Evolutionary conservation across 1,140 invertebrate species (phyloP).

Genomic region (Procambarus virginalis): DNA sequence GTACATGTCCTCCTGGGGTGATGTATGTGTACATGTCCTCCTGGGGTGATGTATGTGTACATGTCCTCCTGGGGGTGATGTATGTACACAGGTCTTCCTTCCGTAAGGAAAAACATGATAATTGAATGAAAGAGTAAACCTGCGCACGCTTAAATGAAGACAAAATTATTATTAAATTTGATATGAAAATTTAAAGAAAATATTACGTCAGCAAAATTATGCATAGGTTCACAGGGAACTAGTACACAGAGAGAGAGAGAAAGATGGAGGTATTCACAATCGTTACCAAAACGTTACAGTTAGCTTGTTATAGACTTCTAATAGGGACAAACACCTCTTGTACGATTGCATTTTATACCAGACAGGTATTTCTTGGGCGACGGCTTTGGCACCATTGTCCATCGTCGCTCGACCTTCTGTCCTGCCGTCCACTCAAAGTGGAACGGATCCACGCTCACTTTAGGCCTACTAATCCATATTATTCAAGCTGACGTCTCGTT

Average conservation of each 20-base stretch:
- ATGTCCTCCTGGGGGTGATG: no score
- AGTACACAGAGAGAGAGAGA: conserved; percentile 14
- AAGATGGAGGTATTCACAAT: background rate
- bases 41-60: no score
- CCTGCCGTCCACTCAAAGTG: background rate
- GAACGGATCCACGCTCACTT: background rate
- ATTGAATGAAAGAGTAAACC: background rate
- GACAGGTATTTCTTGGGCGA: background rate
- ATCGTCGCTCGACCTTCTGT: background rate
- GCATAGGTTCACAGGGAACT: background rate
- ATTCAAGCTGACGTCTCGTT: background rate
- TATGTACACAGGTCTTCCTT: background rate
- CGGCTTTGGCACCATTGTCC: background rate
- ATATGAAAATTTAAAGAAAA: background rate
- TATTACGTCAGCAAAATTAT: background rate
- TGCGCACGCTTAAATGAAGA: background rate
- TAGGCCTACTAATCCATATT: background rate
- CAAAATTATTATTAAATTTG: background rate
- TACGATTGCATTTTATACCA: background rate
- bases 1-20: no score
- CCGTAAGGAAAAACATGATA: background rate
- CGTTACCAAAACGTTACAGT: conserved; percentile 6
- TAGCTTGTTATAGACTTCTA: conserved; percentile 9
- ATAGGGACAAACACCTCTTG: background rate
- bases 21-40: no score